Conservation (phyloP, 2,797 vertebrate species). For the Semaprochilodus insignis region DNA sequence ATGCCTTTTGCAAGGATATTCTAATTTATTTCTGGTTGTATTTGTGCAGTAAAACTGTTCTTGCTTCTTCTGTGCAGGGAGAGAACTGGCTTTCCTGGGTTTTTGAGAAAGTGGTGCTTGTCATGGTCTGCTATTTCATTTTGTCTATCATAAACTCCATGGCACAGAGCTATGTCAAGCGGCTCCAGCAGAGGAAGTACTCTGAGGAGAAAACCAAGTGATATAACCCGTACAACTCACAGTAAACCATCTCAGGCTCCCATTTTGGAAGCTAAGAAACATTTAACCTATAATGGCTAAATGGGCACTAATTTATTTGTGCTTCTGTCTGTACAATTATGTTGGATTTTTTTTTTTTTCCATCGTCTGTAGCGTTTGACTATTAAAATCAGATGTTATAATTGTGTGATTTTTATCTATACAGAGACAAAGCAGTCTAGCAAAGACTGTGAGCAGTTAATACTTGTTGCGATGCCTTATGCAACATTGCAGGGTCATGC, state of each 20-base stretch:
- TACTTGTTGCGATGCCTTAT: slow-evolving; percentile 80
- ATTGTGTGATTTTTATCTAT: slow-evolving; percentile 65
- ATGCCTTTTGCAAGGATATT: background rate
- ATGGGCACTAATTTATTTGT: slow-evolving; percentile 50
- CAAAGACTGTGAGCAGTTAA: slow-evolving; percentile 65
- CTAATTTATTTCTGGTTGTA: background rate
- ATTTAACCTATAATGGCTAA: slow-evolving; percentile 46
- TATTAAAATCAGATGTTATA: slow-evolving; percentile 56
- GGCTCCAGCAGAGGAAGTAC: slow-evolving; percentile 90
- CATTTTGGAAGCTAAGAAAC: slow-evolving; percentile 40
- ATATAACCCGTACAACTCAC: slow-evolving; percentile 62
- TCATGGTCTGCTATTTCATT: slow-evolving; percentile 99
- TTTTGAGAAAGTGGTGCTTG: slow-evolving; percentile 97
- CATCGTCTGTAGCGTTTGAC: slow-evolving; percentile 52
- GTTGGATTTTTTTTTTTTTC: slow-evolving; percentile 33
- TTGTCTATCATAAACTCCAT: slow-evolving; percentile 98
- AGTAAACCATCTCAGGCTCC: slow-evolving; percentile 51
- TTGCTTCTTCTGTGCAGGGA: slow-evolving; percentile 76
- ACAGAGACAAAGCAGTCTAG: slow-evolving; percentile 72
- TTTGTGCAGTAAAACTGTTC: background rate
- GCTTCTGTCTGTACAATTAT: slow-evolving; percentile 47
- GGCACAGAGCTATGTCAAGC: slow-evolving; percentile 97
- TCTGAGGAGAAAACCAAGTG: slow-evolving; percentile 97
- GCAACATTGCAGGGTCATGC: slow-evolving; percentile 74
- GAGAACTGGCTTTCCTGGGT: slow-evolving; percentile 99